Evolutionary conservation across 2,797 vertebrate genomes (phyloP).

Genomic region (Orestias chungarensis): DNA sequence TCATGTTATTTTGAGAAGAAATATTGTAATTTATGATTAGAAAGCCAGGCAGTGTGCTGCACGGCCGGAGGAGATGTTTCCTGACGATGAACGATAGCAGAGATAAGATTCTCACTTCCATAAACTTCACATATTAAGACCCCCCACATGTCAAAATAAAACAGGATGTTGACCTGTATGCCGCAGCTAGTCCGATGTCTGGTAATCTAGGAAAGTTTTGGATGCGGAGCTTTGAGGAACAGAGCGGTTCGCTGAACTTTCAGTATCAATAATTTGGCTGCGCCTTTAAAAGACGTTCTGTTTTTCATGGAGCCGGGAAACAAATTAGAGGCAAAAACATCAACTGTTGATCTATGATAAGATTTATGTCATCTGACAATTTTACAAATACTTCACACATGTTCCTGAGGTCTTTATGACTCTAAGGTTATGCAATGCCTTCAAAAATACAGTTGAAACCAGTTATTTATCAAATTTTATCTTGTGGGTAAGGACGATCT

Average conservation of each 20-base stretch:
- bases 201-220: constrained; percentile 77
- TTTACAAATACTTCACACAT: background rate
- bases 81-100: background rate
- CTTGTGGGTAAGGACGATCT: no score
- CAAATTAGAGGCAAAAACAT: constrained; percentile 2
- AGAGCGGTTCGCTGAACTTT: constrained; percentile 51
- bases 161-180: constrained; percentile 38
- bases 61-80: background rate
- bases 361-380: background rate
- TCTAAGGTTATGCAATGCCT: background rate
- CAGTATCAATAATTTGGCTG: constrained; percentile 17
- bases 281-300: background rate
- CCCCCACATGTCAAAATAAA: constrained; percentile 41
- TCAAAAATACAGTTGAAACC: background rate
- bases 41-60: background rate
- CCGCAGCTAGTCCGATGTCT: constrained; percentile 25
- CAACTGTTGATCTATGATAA: background rate
- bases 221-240: constrained; percentile 65
- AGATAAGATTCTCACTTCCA: constrained; percentile 61
- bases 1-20: background rate
- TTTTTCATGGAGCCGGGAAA: background rate
- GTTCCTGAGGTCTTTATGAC: background rate
- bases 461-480: no score
- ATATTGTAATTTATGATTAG: background rate
- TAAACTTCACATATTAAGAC: constrained; percentile 11